Evolutionary conservation across 2,113 vertebrate genomes (phyloP), one percentile per base, ranked within the genome.

Genomic region (Labrus mixtus): DNA sequence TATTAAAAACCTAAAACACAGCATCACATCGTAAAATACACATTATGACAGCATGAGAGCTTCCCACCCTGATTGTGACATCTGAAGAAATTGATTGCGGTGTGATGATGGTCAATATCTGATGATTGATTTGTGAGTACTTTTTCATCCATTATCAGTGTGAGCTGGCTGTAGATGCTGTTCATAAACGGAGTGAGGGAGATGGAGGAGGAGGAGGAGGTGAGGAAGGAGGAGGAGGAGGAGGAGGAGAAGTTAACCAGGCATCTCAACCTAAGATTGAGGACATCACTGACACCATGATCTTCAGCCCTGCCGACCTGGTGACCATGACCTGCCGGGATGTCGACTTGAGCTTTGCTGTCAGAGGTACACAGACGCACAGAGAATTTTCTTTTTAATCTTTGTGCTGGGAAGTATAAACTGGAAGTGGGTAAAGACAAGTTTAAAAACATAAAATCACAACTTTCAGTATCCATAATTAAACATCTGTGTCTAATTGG

Each of bases 261-360:
- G 11, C 76, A 9, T 67, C 54, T 7, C 59, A 72, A 4, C 96
- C 96, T 16, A 95, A 91, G 68, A 94, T 95, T 9, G 96, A 97
- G 82, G 96, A 97, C 36, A 96, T 97, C 53, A 95, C 96, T 0
- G 96, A 97, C 82, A 97, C 95, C 13, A 96, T 97, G 95, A 94
- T 97, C 76, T 97, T 97, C 88, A 96, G 95, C 67, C 95, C 96
- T n/a, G 71, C 82, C 1, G 96, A 97, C 71, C 94, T 96, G 16
- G 93, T 95, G 83, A 92, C 96, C 43, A 96, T 97, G 82, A 96
- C 95, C 67, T 97, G 96, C 90, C 91, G 83, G 45, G 95, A 97
- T 3, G 95, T 97, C 10, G 96, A 97, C 86, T 93, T 97, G 65
- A 96, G 93, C 86, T 97, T 94, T 8, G 96, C 96, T 41, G 94